Evolutionary conservation across 2,797 vertebrate genomes (phyloP), one percentile per base, ranked within the genome.

Genomic region (Molossus alvarezi): DNA sequence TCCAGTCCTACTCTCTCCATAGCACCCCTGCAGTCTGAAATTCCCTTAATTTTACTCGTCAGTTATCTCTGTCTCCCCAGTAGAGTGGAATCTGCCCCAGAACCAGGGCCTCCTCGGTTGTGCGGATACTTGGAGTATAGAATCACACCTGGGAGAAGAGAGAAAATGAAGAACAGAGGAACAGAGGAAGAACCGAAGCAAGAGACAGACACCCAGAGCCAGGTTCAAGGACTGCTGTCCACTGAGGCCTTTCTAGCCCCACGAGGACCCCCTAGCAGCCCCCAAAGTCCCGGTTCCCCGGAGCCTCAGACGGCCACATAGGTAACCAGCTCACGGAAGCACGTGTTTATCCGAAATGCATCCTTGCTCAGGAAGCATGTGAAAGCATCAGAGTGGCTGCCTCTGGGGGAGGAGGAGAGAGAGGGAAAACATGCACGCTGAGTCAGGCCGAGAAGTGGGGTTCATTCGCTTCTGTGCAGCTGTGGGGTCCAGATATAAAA

Each of bases 381-480:
- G 48, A 80, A 80, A 29, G 33, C 29, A 62, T 48, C 21, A 27
- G 9, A 79, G 65, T 0, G 0, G 45, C 15, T n/a, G 75, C 53
- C 93, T 69, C 67, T 51, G 14, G 73, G 48, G 45, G 12, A 62
- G n/a, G 41, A 25, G 10, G 58, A 20, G 37, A 29, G 13, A 12
- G n/a, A 67, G n/a, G n/a, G 71, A 55, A 80, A 53, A 81, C 0
- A 23, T 15, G 9, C 5, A n/a, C 27, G 21, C 25, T n/a, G 13
- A n/a, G 12, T 45, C 25, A 29, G 21, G 9, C 18, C 0, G 0
- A 64, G 8, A 33, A 27, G 11, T 11, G 13, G 29, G 76, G 25
- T 23, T 27, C 25, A 25, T 53, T 48, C 60, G 18, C 76, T 48
- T 76, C 23, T 57, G n/a, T 25, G 20, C 7, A 48, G 3, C 53